phyloP scores from a whole-genome alignment of 2,888 invertebrate genomes.

The Drosophila quasianomalipes region DNA sequence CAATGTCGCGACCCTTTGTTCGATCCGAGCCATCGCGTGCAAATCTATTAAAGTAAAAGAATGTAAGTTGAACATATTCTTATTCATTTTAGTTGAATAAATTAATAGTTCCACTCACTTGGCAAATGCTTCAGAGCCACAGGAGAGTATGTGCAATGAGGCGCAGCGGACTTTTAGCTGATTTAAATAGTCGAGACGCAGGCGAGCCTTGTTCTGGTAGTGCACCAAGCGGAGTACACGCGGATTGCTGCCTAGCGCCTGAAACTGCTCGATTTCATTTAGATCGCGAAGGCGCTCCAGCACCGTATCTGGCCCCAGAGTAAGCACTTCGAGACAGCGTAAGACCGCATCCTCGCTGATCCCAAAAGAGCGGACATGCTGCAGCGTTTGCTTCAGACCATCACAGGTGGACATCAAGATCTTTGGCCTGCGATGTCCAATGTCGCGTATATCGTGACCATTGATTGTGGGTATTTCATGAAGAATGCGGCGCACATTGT shows the following conservation, averaged over 20 bases:
- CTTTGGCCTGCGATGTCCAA: slow-evolving; percentile 87
- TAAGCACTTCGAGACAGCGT: slow-evolving; percentile 87
- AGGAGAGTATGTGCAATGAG: slow-evolving; percentile 86
- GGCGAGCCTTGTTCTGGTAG: slow-evolving; percentile 86
- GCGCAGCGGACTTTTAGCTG: slow-evolving; percentile 86
- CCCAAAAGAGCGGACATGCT: slow-evolving; percentile 87
- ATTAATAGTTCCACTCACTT: slow-evolving; percentile 72
- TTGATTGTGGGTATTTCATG: slow-evolving; percentile 87
- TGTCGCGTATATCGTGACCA: slow-evolving; percentile 87
- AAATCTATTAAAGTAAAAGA: slow-evolving; percentile 83
- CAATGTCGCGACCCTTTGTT: slow-evolving; percentile 86
- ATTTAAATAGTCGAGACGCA: slow-evolving; percentile 86
- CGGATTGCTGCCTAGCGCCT: slow-evolving; percentile 88
- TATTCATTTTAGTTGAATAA: not conserved
- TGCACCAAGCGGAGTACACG: slow-evolving; percentile 87
- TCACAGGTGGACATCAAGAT: slow-evolving; percentile 88
- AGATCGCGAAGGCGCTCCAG: slow-evolving; percentile 87
- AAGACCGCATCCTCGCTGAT: slow-evolving; percentile 87
- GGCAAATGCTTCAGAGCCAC: slow-evolving; percentile 84
- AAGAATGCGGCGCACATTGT: slow-evolving; percentile 87
- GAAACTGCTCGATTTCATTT: slow-evolving; percentile 87
- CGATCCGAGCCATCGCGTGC: slow-evolving; percentile 87
- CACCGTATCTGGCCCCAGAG: slow-evolving; percentile 87
- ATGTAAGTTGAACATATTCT: not conserved
- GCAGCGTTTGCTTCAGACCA: slow-evolving; percentile 87